Evolutionary conservation across 2,888 invertebrate genomes (phyloP).

Genomic region (Thera britannica): DNA sequence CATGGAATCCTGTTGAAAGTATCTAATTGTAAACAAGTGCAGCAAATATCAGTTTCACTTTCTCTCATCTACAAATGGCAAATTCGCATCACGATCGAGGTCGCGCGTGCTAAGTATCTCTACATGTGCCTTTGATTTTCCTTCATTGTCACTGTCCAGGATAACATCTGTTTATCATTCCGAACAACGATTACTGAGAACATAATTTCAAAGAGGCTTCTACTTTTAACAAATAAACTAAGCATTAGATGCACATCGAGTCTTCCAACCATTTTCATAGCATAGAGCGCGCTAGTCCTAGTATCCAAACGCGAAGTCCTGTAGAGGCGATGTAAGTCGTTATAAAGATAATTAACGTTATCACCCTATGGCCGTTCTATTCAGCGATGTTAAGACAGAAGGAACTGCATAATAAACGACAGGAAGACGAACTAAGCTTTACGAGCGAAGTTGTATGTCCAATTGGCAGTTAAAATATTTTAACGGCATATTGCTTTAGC

Average conservation of each 20-base stretch:
- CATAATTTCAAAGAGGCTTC: neutral
- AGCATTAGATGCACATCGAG: neutral
- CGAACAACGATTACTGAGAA: neutral
- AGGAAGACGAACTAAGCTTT: conserved; percentile 69
- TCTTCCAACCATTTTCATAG: neutral
- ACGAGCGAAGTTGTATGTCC: conserved; percentile 68
- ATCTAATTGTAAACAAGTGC: conserved; percentile 63
- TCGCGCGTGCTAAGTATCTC: conserved; percentile 72
- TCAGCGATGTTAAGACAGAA: conserved; percentile 55
- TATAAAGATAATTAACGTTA: conserved; percentile 48
- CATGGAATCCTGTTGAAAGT: conserved; percentile 80
- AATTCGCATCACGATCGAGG: conserved; percentile 80
- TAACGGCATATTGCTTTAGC: conserved; percentile 71
- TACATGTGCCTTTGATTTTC: conserved; percentile 56
- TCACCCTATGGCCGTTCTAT: conserved; percentile 34
- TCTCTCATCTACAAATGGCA: conserved; percentile 72
- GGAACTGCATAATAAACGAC: conserved; percentile 65
- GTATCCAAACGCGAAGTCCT: neutral
- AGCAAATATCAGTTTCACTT: conserved; percentile 81
- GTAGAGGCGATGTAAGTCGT: conserved; percentile 26
- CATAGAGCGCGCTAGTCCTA: neutral
- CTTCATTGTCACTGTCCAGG: conserved; percentile 31
- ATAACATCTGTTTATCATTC: conserved; percentile 17
- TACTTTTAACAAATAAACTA: neutral
- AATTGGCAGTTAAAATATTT: conserved; percentile 71